phyloP scores from a whole-genome alignment of 2,113 vertebrate genomes.

The Fregetta grallaria region DNA sequence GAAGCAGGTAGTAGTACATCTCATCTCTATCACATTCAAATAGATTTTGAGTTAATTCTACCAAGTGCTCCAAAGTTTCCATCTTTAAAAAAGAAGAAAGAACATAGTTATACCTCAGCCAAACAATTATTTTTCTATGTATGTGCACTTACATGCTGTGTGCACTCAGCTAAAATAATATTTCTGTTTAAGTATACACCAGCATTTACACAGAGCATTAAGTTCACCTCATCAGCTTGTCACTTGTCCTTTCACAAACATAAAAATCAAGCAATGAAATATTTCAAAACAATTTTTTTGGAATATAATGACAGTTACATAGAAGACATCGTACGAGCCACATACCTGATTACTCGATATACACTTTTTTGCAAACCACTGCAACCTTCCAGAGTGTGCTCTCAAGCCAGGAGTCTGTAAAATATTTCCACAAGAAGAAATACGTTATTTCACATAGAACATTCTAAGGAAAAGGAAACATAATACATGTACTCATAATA shows the following conservation, averaged over 20 bases:
- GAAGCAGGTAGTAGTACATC: slow-evolving; percentile 86
- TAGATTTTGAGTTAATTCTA: slow-evolving; percentile 86
- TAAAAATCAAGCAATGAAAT: neutral
- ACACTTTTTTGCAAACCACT: slow-evolving; percentile 90
- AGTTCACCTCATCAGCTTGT: slow-evolving; percentile 30
- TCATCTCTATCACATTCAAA: slow-evolving; percentile 95
- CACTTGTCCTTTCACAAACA: neutral
- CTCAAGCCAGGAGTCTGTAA: slow-evolving; percentile 91
- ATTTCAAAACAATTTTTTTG: slow-evolving; percentile 12
- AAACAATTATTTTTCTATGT: neutral
- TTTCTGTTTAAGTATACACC: neutral
- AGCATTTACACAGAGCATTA: neutral
- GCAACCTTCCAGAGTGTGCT: slow-evolving; percentile 79
- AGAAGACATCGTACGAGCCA: neutral
- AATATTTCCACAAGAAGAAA: slow-evolving; percentile 12
- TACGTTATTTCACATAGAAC: neutral
- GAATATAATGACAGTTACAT: neutral
- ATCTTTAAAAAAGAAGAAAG: slow-evolving; percentile 72
- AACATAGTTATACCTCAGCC: neutral
- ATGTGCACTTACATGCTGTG: neutral
- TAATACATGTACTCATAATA: neutral
- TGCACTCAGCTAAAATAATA: slow-evolving; percentile 3
- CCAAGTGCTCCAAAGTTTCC: slow-evolving; percentile 85
- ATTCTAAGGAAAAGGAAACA: neutral
- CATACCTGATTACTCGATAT: slow-evolving; percentile 80